Conservation (phyloP, 2,888 invertebrate species). For the Alloplasta piceator region DNA sequence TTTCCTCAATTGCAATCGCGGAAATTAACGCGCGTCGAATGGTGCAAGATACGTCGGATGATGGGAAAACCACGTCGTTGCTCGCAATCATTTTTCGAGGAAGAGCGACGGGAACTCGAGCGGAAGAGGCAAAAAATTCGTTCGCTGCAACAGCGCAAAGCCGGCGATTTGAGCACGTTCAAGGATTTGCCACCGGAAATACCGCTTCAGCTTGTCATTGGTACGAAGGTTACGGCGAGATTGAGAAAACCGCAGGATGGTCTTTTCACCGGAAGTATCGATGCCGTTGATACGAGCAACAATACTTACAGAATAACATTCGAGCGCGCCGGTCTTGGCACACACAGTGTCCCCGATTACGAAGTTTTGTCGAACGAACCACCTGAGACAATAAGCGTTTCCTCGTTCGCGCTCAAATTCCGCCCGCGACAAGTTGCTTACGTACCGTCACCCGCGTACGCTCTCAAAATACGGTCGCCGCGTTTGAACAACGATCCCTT, state of each 20-base stretch:
- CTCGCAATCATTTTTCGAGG: slow-evolving; percentile 97
- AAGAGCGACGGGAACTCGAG: slow-evolving; percentile 96
- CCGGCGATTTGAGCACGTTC: slow-evolving; percentile 88
- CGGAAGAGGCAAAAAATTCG: slow-evolving; percentile 96
- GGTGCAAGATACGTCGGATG: slow-evolving; percentile 97
- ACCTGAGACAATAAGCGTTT: slow-evolving; percentile 94
- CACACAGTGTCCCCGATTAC: slow-evolving; percentile 97
- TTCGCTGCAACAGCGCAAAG: slow-evolving; percentile 95
- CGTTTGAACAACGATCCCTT: slow-evolving; percentile 88
- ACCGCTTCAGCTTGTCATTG: slow-evolving; percentile 96
- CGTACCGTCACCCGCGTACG: slow-evolving; percentile 81
- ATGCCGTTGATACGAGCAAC: slow-evolving; percentile 97
- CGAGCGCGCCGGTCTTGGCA: slow-evolving; percentile 95
- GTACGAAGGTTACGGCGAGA: slow-evolving; percentile 96
- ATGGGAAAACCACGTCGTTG: slow-evolving; percentile 99
- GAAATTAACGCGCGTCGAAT: slow-evolving; percentile 94
- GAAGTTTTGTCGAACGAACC: slow-evolving; percentile 97
- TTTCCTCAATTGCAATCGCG: slow-evolving; percentile 96
- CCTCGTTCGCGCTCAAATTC: slow-evolving; percentile 92
- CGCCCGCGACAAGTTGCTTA: slow-evolving; percentile 88
- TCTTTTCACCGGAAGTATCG: slow-evolving; percentile 95
- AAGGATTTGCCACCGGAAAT: slow-evolving; percentile 97
- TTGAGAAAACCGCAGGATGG: slow-evolving; percentile 97
- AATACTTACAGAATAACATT: slow-evolving; percentile 98
- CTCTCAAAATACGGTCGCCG: slow-evolving; percentile 79